Evolutionary conservation across 2,113 vertebrate genomes (phyloP).

Genomic region (Callipepla californica): DNA sequence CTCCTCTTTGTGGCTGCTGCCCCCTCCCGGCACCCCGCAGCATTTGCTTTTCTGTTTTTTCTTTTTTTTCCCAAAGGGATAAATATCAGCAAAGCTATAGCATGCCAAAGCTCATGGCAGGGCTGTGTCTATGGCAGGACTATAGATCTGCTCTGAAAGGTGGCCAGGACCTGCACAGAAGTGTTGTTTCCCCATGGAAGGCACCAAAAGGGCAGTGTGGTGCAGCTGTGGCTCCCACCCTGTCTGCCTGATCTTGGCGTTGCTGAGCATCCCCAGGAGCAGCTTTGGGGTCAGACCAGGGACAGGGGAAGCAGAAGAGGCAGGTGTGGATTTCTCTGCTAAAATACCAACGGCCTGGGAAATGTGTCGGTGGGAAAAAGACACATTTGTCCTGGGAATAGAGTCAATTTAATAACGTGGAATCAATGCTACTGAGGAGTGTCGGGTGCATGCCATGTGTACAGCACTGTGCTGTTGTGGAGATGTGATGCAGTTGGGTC

Average conservation of each 20-base stretch:
- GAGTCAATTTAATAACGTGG: rapidly evolving
- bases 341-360: not conserved
- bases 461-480: rapidly evolving
- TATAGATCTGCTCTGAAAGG: not conserved
- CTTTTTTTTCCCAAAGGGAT: too few relatives aligned
- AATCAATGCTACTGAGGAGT: rapidly evolving
- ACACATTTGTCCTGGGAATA: not conserved
- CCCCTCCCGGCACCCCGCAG: not conserved
- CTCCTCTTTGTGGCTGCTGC: not conserved
- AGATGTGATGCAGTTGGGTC: rapidly evolving
- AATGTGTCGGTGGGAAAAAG: not conserved
- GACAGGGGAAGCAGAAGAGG: not conserved
- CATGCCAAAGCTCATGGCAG: rapidly evolving
- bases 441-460: too few relatives aligned
- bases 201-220: not conserved
- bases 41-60: too few relatives aligned
- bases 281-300: not conserved
- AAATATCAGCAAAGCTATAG: rapidly evolving
- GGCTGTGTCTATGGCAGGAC: too few relatives aligned
- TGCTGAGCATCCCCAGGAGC: not conserved
- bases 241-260: not conserved
- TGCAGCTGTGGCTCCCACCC: not conserved
- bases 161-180: not conserved
- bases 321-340: not conserved
- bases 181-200: not conserved